Percentiles rank a stretch among this genome's conserved stretches.
Conservation (phyloP, 2,113 vertebrate species). For the Condylura cristata region DNA sequence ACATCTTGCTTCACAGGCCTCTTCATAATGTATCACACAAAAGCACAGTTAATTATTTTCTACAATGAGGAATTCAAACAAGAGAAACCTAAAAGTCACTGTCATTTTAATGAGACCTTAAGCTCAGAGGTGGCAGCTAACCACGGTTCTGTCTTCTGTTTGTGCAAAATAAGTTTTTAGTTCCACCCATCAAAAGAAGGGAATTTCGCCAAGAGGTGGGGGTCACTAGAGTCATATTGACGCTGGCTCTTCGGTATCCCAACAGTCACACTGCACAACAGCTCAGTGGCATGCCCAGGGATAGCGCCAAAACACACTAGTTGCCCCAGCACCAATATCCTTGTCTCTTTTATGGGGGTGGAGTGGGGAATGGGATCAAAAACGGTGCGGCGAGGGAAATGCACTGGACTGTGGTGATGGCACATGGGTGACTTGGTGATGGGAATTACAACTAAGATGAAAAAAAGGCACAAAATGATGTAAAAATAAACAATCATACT, state of each 20-base stretch:
- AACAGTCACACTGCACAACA: not conserved
- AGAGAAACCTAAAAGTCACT: not conserved
- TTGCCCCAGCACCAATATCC: not conserved
- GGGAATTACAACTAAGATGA: no score
- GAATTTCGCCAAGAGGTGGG: not conserved
- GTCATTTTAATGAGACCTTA: not conserved
- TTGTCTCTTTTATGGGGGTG: not conserved
- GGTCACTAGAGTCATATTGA: not conserved
- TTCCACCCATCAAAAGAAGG: not conserved
- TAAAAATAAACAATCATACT: no score
- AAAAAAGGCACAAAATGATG: no score
- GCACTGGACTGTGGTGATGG: no score
- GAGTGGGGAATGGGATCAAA: no score
- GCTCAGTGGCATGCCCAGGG: accelerated
- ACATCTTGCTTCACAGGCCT: not conserved
- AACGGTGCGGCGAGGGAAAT: no score
- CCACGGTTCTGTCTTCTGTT: not conserved
- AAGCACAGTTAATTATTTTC: not conserved
- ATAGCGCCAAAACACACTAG: accelerated
- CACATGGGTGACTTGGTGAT: no score
- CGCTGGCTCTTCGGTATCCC: not conserved
- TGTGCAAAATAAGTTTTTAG: not conserved
- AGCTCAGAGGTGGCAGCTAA: not conserved
- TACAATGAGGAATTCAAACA: not conserved
- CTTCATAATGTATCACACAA: not conserved